Conservation (phyloP, 2,797 vertebrate genomes). For the Gambusia yucatana region DNA sequence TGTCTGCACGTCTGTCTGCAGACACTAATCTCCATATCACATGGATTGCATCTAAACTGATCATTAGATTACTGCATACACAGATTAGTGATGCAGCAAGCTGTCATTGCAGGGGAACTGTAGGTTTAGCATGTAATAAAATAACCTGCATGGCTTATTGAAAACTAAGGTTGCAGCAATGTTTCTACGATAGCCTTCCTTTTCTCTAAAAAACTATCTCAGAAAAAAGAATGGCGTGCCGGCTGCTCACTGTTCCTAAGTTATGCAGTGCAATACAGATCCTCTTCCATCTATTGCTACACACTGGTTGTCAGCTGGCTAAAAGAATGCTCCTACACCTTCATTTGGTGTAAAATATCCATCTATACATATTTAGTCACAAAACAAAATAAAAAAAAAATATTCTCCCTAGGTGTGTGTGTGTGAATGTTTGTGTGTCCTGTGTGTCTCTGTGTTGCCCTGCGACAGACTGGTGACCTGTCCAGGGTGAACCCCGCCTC, state of each 20-base stretch:
- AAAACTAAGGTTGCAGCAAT: background rate
- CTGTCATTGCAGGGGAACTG: conserved; percentile 26
- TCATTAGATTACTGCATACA: conserved; percentile 68
- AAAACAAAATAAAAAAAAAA: background rate
- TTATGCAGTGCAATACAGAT: too few species aligned
- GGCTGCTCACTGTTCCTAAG: too few species aligned
- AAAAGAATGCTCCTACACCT: too few species aligned
- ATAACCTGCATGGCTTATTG: background rate
- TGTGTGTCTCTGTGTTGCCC: too few species aligned
- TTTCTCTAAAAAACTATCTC: background rate
- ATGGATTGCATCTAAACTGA: conserved; percentile 59
- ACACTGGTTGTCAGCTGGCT: too few species aligned
- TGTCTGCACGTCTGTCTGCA: conserved; percentile 38
- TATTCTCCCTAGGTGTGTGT: too few species aligned
- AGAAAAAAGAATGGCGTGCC: background rate
- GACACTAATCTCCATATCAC: conserved; percentile 62
- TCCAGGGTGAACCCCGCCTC: too few species aligned
- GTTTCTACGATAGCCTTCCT: background rate
- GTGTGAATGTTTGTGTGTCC: too few species aligned
- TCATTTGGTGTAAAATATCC: too few species aligned
- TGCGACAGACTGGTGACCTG: too few species aligned
- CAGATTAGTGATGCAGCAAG: conserved; percentile 56
- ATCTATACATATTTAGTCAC: background rate
- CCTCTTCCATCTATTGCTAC: too few species aligned
- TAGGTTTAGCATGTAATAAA: background rate